These are phyloP conservation scores for Therioaphis trifolii DNA, from an alignment of 2,888 invertebrate species.

Conservation along the genomic window DNA sequence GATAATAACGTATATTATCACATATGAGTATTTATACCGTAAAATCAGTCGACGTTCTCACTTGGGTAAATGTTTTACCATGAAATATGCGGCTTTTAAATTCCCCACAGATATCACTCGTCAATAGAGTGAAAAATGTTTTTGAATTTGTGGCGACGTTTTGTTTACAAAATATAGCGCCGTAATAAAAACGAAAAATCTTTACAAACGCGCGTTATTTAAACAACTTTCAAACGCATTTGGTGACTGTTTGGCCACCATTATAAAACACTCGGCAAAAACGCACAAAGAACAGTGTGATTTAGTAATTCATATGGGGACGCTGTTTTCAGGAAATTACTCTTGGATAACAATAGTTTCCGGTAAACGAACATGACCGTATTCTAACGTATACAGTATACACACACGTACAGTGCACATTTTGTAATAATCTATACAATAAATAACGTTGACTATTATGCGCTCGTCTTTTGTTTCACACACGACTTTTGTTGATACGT, in stretches of 20 bases:
- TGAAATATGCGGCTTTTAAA: too few relatives aligned
- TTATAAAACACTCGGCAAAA: neutral
- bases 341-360: conserved; percentile 23
- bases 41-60: too few relatives aligned
- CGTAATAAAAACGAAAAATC: neutral
- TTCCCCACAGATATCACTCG: too few relatives aligned
- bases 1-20: too few relatives aligned
- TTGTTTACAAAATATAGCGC: neutral
- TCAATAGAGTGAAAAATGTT: too few relatives aligned
- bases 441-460: neutral
- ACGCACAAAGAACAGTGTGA: conserved; percentile 40
- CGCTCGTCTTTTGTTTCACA: too few relatives aligned
- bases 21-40: too few relatives aligned
- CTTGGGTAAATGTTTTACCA: too few relatives aligned
- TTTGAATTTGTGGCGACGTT: neutral
- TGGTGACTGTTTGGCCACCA: neutral
- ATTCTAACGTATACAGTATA: neutral
- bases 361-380: conserved; percentile 37
- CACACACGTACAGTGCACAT: neutral
- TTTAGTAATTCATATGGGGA: conserved; percentile 15
- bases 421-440: neutral
- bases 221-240: neutral
- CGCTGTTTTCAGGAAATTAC: conserved; percentile 9
- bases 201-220: neutral
- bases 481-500: too few relatives aligned